phyloP scores from a whole-genome alignment of 2,113 vertebrate genomes.

The Salvelinus namaycush region DNA sequence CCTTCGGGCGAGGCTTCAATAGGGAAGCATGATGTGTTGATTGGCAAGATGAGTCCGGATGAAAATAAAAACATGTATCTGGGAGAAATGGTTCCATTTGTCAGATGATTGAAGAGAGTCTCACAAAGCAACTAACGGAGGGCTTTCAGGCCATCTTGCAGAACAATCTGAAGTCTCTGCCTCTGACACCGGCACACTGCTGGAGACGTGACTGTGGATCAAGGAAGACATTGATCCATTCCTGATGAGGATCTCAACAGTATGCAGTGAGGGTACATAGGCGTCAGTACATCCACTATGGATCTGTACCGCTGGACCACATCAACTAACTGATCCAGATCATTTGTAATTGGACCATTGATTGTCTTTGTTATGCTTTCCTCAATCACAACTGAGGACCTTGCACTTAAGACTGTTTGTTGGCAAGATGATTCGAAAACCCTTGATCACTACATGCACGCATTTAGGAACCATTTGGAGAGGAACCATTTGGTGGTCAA shows the following conservation, averaged over 20 bases:
- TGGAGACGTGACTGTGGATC: slow-evolving; percentile 49
- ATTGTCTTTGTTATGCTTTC: slow-evolving; percentile 3
- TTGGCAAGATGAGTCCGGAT: slow-evolving; percentile 69
- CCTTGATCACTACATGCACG: slow-evolving; percentile 71
- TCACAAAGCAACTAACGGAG: slow-evolving; percentile 50
- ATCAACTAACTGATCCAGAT: too few relatives aligned
- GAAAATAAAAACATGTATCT: slow-evolving; percentile 25
- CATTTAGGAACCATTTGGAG: slow-evolving; percentile 66
- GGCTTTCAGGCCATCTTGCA: slow-evolving; percentile 57
- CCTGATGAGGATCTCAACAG: background rate
- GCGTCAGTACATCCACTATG: too few relatives aligned
- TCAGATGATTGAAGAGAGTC: slow-evolving; percentile 43
- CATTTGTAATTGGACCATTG: too few relatives aligned
- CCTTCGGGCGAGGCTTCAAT: slow-evolving; percentile 30
- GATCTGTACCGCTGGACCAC: too few relatives aligned
- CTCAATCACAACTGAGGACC: slow-evolving; percentile 19
- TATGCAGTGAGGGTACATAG: too few relatives aligned
- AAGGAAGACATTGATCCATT: slow-evolving; percentile 34
- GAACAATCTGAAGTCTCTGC: slow-evolving; percentile 50
- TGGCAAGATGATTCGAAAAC: slow-evolving; percentile 66
- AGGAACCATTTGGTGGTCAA: slow-evolving; percentile 70
- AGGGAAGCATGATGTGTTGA: slow-evolving; percentile 68
- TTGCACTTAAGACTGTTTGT: slow-evolving; percentile 61
- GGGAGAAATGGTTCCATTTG: background rate
- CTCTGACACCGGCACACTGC: background rate